A percentile compares a stretch with the other conserved stretches of the same genome.
Conservation (phyloP, 2,113 vertebrate species). For the Bos javanicus region DNA sequence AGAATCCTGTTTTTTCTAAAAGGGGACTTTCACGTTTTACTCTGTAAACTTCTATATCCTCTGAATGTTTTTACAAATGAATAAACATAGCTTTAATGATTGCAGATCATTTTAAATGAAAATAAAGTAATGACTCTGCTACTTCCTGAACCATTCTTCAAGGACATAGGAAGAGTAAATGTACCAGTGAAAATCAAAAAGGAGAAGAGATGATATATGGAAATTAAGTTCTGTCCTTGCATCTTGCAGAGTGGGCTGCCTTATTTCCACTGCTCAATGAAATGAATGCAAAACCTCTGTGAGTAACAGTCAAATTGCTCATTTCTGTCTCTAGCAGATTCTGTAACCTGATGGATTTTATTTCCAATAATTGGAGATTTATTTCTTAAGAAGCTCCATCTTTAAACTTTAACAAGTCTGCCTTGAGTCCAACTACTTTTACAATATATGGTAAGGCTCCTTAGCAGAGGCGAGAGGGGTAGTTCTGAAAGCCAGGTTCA, state of each 20-base stretch:
- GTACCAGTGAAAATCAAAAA: background rate
- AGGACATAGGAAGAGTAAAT: background rate
- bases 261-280: background rate
- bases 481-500: background rate
- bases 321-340: background rate
- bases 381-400: background rate
- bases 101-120: background rate
- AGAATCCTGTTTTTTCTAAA: background rate
- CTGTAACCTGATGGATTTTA: background rate
- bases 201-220: background rate
- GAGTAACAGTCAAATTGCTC: background rate
- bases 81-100: background rate
- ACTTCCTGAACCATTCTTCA: background rate
- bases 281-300: background rate
- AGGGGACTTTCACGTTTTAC: background rate
- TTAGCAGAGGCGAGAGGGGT: background rate
- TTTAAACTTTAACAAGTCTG: background rate
- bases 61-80: slow-evolving; percentile 2
- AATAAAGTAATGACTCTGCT: background rate
- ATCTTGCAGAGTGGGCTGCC: no score
- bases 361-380: background rate
- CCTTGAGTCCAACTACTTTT: background rate
- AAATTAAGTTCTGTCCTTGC: background rate
- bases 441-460: background rate
- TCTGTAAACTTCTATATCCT: background rate